Conservation (phyloP, 2,888 invertebrate genomes). For the Octonoba sinensis region DNA sequence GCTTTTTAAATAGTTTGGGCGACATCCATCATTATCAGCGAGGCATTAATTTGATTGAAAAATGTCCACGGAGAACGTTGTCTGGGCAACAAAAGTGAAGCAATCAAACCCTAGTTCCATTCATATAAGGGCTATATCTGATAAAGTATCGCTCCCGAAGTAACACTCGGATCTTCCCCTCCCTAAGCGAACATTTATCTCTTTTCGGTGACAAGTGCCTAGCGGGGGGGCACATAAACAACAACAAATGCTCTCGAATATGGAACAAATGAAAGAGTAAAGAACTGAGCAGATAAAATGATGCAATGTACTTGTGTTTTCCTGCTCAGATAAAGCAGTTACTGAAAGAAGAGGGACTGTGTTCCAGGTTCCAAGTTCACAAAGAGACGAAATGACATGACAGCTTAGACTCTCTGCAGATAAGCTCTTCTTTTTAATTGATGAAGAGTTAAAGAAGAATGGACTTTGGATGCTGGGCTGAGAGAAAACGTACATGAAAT, state of each 20-base stretch:
- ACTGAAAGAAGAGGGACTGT: constrained; percentile 26
- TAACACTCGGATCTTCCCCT: neutral
- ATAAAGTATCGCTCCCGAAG: constrained; percentile 7
- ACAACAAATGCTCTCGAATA: constrained; percentile 48
- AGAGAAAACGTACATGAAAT: too few relatives aligned
- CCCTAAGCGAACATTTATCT: constrained; percentile 22
- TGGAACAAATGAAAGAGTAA: constrained; percentile 49
- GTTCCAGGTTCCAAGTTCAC: constrained; percentile 46
- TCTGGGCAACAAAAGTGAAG: too few relatives aligned
- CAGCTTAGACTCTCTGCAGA: neutral
- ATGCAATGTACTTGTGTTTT: constrained; percentile 23
- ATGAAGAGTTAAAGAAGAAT: constrained; percentile 4
- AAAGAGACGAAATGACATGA: neutral
- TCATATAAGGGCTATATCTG: constrained; percentile 29
- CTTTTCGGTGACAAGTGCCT: constrained; percentile 36
- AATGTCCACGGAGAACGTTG: too few relatives aligned
- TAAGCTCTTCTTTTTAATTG: constrained; percentile 10
- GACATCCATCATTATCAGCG: too few relatives aligned
- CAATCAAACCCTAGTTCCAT: constrained; percentile 23
- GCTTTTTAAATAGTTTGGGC: too few relatives aligned
- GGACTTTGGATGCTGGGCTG: constrained; percentile 7
- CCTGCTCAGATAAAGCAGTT: constrained; percentile 1
- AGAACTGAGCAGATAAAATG: constrained; percentile 33
- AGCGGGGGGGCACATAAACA: constrained; percentile 46
- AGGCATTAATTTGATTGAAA: too few relatives aligned